Evolutionary conservation across 2,888 invertebrate species (phyloP).

Genomic region (Zygogramma bicolorata): DNA sequence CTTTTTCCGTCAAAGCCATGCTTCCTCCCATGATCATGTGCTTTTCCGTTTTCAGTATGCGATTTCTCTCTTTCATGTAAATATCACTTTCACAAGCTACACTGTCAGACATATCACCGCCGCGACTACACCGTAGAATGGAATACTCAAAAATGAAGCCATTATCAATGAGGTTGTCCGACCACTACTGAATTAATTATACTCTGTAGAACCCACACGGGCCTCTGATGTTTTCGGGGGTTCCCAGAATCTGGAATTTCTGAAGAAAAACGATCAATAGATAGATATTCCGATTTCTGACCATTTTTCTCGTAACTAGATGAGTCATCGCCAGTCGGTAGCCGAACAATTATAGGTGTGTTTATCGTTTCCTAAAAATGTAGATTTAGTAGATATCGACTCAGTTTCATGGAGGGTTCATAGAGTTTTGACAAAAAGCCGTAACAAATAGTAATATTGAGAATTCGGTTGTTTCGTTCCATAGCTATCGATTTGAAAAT

Average conservation of each 20-base stretch:
- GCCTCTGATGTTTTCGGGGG: background rate
- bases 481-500: no score
- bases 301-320: no score
- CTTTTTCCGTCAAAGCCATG: slow-evolving; percentile 51
- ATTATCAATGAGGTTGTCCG: background rate
- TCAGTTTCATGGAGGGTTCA: no score
- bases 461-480: no score
- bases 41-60: slow-evolving; percentile 31
- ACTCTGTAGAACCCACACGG: background rate
- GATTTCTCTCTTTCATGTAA: slow-evolving; percentile 27
- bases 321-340: no score
- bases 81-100: slow-evolving; percentile 55
- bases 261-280: background rate
- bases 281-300: no score
- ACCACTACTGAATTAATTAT: background rate
- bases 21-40: slow-evolving; percentile 45
- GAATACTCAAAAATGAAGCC: background rate
- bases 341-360: no score
- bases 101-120: background rate
- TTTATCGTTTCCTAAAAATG: no score
- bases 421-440: no score
- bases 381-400: no score
- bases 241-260: background rate
- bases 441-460: no score
- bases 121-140: background rate